phyloP scores from a whole-genome alignment of 1,140 invertebrate species.

The Panonychus citri region DNA sequence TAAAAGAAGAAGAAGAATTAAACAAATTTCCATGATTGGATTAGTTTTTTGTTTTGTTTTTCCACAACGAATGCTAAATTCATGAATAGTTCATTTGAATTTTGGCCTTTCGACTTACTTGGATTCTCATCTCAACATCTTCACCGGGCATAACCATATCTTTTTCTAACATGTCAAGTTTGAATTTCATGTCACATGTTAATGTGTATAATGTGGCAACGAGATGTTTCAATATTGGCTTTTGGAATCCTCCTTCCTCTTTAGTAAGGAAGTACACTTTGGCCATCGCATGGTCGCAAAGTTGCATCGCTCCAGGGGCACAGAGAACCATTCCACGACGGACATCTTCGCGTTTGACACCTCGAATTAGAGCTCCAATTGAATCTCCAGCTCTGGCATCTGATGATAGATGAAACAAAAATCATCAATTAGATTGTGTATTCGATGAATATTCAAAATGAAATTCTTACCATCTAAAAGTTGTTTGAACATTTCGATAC shows the following conservation, averaged over 20 bases:
- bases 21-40: not conserved
- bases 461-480: conserved; percentile 40
- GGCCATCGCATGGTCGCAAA: conserved; percentile 42
- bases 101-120: conserved; percentile 39
- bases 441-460: no score
- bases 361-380: conserved; percentile 65
- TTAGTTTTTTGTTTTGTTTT: conserved; percentile 29
- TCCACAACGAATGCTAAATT: conserved; percentile 62
- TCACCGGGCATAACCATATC: conserved; percentile 90
- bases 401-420: not conserved
- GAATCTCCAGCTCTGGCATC: conserved; percentile 90
- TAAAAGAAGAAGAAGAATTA: conserved; percentile 38
- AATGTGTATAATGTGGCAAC: not conserved
- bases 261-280: conserved; percentile 32
- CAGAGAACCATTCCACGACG: conserved; percentile 72
- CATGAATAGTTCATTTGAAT: conserved; percentile 58
- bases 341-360: conserved; percentile 75
- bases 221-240: not conserved
- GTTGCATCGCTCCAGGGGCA: conserved; percentile 55
- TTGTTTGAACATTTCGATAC: conserved; percentile 93
- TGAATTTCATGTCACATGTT: not conserved
- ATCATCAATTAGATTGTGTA: no score
- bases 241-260: not conserved
- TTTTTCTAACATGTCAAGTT: conserved; percentile 30
- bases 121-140: conserved; percentile 39